Conservation (phyloP, 2,888 invertebrate species). For the Platycheirus rosarum region DNA sequence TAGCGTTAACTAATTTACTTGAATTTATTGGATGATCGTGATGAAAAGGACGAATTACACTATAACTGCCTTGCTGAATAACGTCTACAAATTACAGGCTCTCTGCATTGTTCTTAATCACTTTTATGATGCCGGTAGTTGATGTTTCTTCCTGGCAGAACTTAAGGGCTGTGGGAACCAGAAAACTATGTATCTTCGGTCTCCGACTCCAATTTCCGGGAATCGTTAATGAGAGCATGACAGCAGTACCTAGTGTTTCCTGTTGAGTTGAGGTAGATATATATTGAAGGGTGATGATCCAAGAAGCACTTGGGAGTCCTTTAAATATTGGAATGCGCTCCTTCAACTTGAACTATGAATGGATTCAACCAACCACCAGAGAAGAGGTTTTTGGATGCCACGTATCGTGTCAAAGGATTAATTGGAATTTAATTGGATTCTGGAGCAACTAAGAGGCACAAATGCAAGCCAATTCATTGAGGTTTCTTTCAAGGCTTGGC, state of each 20-base stretch:
- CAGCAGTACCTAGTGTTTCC: neutral
- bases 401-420: conserved; percentile 58
- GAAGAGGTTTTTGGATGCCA: conserved; percentile 13
- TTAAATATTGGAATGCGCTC: conserved; percentile 33
- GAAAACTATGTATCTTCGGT: neutral
- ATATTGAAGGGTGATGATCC: too few species aligned
- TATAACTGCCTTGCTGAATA: conserved; percentile 30
- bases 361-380: conserved; percentile 30
- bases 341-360: conserved; percentile 18
- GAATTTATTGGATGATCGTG: conserved; percentile 54
- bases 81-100: conserved; percentile 34
- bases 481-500: too few species aligned
- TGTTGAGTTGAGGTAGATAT: neutral
- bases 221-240: conserved; percentile 5
- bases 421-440: conserved; percentile 71
- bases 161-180: too few species aligned
- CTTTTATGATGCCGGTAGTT: conserved; percentile 39
- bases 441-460: conserved; percentile 29
- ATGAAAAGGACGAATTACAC: conserved; percentile 52
- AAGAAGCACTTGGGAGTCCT: conserved; percentile 9
- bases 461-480: conserved; percentile 19
- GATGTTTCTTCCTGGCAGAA: conserved; percentile 18
- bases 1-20: conserved; percentile 52
- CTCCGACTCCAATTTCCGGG: too few species aligned
- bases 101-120: conserved; percentile 35